Base-by-base conservation (phyloP, 1,140 invertebrate species). In the Nymphalis io region DNA sequence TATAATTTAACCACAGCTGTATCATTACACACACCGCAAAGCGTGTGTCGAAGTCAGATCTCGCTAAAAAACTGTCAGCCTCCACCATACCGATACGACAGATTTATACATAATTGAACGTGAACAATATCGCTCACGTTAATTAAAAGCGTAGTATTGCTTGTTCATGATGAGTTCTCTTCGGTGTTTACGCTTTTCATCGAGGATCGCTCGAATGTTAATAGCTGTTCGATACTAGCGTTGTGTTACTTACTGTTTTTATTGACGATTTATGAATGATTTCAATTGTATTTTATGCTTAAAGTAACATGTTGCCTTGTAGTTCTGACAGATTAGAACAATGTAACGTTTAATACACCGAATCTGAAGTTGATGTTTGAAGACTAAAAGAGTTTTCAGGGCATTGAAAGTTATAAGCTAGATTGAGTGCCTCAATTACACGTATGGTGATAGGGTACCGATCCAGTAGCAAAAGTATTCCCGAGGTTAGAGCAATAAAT, bases 111-210 rank as follows among this genome's bases (percentile, higher is more conserved):
- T 63, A 76, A 74, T 74, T 74, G 68, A 70, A 65, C 39, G 33
- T 59, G 46, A 65, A 71, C 60, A 70, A 73, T 73, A 70, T 73
- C 67, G 67, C 69, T 66, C 63, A 21, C 70, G 51, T 58, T 75
- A 69, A 69, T 69, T 68, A 75, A 74, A 72, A 75, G 59, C 57
- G 51, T 65, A 65, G 33, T 65, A 51, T 65, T 57, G 38, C 62
- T 65, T 42, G 33, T 57, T 65, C 53, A 27, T 53, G 70, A 68
- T 23, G 46, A 61, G 33, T 68, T 61, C 58, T 59, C 33, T 58
- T n/a, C 57, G 66, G 71, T 69, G 60, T 73, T 63, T 57, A 73
- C 60, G 51, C 62, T 39, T 64, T 64, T 64, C 62, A 57, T 23
- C 62, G 48, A 15, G 4, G 40, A 55, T 48, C 51, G 23, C 18